These are phyloP conservation scores for Aldabrachelys gigantea DNA, from an alignment of 2,113 vertebrate species.

Conservation along the genomic window DNA sequence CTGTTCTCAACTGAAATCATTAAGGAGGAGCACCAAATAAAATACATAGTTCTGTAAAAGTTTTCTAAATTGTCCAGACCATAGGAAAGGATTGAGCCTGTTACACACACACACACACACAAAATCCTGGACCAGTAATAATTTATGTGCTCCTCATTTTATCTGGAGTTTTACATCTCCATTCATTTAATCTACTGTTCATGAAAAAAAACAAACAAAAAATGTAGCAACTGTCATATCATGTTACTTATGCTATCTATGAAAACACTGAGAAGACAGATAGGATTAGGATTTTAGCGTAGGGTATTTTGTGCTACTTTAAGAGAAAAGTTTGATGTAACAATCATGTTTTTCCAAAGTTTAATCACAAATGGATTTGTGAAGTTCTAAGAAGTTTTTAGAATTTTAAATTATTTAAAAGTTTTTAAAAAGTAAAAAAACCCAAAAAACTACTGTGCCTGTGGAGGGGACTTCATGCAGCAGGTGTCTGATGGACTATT, in stretches of 20 bases:
- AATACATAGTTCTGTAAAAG: accelerated
- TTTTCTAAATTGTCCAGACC: background rate
- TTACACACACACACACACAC: background rate
- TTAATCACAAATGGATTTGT: background rate
- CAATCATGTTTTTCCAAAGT: background rate
- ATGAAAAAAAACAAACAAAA: background rate
- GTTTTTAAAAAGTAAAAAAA: background rate
- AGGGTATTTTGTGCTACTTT: background rate
- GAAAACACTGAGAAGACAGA: background rate
- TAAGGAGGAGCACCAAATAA: background rate
- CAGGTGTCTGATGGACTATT: constrained; percentile 21
- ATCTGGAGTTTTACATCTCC: background rate
- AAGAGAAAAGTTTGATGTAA: background rate
- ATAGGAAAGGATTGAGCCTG: background rate
- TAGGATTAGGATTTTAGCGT: background rate
- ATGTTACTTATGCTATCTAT: background rate
- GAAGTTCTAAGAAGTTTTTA: background rate
- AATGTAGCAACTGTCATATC: background rate
- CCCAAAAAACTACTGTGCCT: background rate
- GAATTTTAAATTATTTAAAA: background rate
- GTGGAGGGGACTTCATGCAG: background rate
- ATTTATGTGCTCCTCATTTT: background rate
- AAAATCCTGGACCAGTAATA: background rate
- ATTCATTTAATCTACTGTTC: background rate
- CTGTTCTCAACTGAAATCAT: background rate